Conservation (phyloP, 2,113 vertebrate genomes). For the Pangasianodon gigas region DNA sequence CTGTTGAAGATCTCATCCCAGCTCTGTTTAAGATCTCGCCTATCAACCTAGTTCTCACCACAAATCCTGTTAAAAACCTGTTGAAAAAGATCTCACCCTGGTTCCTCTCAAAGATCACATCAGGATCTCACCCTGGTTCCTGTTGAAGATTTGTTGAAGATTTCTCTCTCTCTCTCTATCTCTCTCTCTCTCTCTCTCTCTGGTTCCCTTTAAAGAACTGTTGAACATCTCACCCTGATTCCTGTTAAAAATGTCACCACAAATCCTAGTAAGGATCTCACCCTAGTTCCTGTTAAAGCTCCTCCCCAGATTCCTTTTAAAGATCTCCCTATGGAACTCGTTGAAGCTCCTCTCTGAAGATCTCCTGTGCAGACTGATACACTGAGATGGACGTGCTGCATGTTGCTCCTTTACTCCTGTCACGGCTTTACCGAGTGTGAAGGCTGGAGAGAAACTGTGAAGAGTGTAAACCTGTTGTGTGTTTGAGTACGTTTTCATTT, state of each 20-base stretch:
- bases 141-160: not conserved
- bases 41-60: not conserved
- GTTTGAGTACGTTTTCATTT: not conserved
- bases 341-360: not conserved
- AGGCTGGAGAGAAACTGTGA: conserved; percentile 26
- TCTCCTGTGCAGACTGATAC: not conserved
- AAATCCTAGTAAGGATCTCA: too few species aligned
- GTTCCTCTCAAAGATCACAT: not conserved
- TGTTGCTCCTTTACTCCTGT: conserved; percentile 12
- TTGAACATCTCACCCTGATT: not conserved
- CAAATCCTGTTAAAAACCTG: not conserved
- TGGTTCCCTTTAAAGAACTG: not conserved
- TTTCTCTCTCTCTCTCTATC: not conserved
- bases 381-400: not conserved
- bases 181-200: not conserved
- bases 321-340: not conserved
- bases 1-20: not conserved
- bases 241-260: not conserved
- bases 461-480: not conserved
- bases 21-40: not conserved
- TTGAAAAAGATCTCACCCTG: not conserved
- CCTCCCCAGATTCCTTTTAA: not conserved
- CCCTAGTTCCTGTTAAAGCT: not conserved
- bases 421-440: not conserved
- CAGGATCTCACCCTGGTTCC: not conserved